These are phyloP conservation scores for Metallyticus violacea DNA, from an alignment of 2,888 invertebrate genomes.

Conservation along the genomic window DNA sequence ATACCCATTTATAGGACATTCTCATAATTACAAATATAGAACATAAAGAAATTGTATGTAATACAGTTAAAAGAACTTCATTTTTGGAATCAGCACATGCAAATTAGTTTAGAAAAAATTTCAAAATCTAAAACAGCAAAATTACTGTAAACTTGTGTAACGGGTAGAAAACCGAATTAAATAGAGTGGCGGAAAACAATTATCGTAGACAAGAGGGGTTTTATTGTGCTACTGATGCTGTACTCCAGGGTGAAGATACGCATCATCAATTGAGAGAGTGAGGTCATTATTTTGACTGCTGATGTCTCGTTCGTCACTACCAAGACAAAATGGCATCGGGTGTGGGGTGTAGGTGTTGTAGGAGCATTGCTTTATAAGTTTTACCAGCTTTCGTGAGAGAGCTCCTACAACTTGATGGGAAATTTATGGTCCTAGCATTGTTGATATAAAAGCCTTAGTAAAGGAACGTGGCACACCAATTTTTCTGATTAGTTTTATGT, in stretches of 20 bases:
- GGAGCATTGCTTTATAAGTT: neutral
- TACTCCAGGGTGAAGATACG: neutral
- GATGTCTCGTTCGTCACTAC: neutral
- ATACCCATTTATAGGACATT: too few relatives aligned
- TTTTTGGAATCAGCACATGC: too few relatives aligned
- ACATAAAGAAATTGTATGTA: too few relatives aligned
- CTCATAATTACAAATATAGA: too few relatives aligned
- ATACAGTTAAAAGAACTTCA: too few relatives aligned
- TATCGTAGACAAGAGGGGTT: neutral
- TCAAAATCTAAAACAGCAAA: too few relatives aligned
- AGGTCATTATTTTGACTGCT: neutral
- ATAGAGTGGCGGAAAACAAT: neutral
- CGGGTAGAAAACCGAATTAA: neutral
- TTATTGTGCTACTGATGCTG: neutral
- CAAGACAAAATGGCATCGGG: neutral
- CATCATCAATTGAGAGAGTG: neutral
- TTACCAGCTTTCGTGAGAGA: neutral
- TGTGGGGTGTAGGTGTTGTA: neutral
- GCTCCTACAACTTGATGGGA: too few relatives aligned
- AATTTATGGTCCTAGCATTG: neutral
- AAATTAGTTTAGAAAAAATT: too few relatives aligned
- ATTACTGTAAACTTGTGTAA: too few relatives aligned
- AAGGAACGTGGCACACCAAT: neutral
- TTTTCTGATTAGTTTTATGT: neutral
- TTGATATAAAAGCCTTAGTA: neutral